A percentile compares a stretch with the other conserved stretches of the same genome.
These are phyloP conservation scores for Adelges cooleyi DNA, from an alignment of 1,140 invertebrate genomes.

Conservation along the genomic window DNA sequence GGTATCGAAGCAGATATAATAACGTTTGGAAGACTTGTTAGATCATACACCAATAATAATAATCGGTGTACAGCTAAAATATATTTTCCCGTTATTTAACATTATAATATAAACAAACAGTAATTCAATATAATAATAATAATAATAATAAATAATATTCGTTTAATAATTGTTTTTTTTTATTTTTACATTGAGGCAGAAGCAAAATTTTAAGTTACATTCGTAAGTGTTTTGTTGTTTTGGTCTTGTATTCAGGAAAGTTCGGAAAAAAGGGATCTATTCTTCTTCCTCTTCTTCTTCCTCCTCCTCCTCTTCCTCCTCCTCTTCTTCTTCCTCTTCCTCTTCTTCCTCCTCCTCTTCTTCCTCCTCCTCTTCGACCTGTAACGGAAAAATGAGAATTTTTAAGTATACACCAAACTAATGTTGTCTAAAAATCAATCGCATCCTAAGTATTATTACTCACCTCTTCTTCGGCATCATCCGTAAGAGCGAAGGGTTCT, in stretches of 20 bases:
- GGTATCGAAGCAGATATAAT: too few relatives aligned
- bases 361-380: conserved; percentile 31
- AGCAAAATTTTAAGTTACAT: background rate
- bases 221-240: background rate
- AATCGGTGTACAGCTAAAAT: too few relatives aligned
- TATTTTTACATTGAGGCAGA: conserved; percentile 25
- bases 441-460: background rate
- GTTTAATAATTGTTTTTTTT: conserved; percentile 3
- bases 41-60: too few relatives aligned
- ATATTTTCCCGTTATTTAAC: too few relatives aligned
- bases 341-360: conserved; percentile 31
- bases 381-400: background rate
- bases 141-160: background rate
- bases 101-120: conserved; percentile 20
- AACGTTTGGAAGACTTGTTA: too few relatives aligned
- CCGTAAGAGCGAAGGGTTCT: conserved; percentile 24
- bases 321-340: conserved; percentile 30
- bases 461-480: conserved; percentile 31
- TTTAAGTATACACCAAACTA: background rate
- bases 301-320: conserved; percentile 31
- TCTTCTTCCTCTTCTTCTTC: conserved; percentile 31
- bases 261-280: background rate
- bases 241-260: conserved; percentile 1
- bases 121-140: background rate
- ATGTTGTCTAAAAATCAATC: background rate